Evolutionary conservation across 2,888 invertebrate genomes (phyloP).

Genomic region (Automeris io): DNA sequence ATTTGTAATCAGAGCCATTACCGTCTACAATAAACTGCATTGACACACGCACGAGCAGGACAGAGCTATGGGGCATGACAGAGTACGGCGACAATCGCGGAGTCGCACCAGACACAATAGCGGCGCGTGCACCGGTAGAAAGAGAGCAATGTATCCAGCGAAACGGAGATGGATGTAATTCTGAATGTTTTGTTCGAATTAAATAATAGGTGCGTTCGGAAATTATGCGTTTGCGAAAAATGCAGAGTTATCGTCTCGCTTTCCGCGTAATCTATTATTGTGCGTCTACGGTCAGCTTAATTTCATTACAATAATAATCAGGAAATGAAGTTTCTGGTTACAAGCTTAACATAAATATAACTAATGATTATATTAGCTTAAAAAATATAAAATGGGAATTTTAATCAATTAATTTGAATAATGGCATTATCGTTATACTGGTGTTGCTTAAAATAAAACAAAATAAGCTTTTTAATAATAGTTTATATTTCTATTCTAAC

Average conservation of each 20-base stretch:
- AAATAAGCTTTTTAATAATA: too few relatives aligned
- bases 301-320: constrained; percentile 22
- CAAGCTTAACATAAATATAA: too few relatives aligned
- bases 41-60: constrained; percentile 60
- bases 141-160: constrained; percentile 39
- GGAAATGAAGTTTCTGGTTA: constrained; percentile 17
- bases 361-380: too few relatives aligned
- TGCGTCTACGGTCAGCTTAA: constrained; percentile 24
- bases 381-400: too few relatives aligned
- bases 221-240: constrained; percentile 74
- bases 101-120: constrained; percentile 69
- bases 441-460: too few relatives aligned
- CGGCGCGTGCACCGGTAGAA: constrained; percentile 60
- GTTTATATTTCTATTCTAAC: too few relatives aligned
- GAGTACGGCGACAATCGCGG: constrained; percentile 40
- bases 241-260: constrained; percentile 64
- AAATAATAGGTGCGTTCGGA: constrained; percentile 66
- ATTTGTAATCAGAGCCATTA: constrained; percentile 75
- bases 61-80: constrained; percentile 42
- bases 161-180: constrained; percentile 35
- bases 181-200: constrained; percentile 36
- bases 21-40: constrained; percentile 75
- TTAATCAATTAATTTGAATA: too few relatives aligned
- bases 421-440: too few relatives aligned
- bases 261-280: constrained; percentile 60